Percentiles rank a stretch among this genome's conserved stretches.
Evolutionary conservation across 1,140 invertebrate genomes (phyloP).

Genomic region (Trichomalopsis sarcophagae): DNA sequence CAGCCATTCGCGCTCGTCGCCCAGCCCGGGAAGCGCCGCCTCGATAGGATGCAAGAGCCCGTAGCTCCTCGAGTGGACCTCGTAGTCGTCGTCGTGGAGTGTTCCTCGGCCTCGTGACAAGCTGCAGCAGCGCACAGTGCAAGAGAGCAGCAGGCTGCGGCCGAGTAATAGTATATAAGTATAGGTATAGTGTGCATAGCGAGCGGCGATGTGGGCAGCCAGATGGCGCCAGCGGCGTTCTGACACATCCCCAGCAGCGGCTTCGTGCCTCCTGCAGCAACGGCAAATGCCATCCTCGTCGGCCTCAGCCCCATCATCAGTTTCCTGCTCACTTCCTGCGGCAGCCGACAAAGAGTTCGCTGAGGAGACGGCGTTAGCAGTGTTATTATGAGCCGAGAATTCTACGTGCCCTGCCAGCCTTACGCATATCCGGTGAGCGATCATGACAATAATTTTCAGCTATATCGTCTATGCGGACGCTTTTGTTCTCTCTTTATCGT

Average conservation of each 20-base stretch:
- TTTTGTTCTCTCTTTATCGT: not conserved
- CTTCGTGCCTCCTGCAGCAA: not conserved
- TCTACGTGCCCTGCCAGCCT: constrained; percentile 69
- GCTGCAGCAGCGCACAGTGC: not conserved
- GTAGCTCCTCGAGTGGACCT: not conserved
- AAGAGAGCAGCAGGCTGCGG: not conserved
- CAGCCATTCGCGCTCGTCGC: not conserved
- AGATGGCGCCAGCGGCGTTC: constrained; percentile 71
- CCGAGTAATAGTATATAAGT: not conserved
- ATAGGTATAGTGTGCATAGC: constrained; percentile 41
- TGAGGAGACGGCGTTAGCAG: not conserved
- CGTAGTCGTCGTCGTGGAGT: not conserved
- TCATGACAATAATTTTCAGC: not conserved
- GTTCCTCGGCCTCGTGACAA: constrained; percentile 30
- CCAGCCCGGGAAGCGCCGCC: not conserved
- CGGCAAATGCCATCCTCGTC: constrained; percentile 21
- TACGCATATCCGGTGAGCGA: constrained; percentile 70
- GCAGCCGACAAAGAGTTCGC: not conserved
- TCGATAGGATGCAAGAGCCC: not conserved
- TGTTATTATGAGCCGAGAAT: constrained; percentile 72
- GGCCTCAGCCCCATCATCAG: not conserved
- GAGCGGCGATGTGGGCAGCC: constrained; percentile 47
- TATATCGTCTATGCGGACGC: not conserved
- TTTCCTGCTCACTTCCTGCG: not conserved
- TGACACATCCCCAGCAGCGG: constrained; percentile 63